Conservation (phyloP, 2,113 vertebrate genomes). For the Grantiella picta region DNA sequence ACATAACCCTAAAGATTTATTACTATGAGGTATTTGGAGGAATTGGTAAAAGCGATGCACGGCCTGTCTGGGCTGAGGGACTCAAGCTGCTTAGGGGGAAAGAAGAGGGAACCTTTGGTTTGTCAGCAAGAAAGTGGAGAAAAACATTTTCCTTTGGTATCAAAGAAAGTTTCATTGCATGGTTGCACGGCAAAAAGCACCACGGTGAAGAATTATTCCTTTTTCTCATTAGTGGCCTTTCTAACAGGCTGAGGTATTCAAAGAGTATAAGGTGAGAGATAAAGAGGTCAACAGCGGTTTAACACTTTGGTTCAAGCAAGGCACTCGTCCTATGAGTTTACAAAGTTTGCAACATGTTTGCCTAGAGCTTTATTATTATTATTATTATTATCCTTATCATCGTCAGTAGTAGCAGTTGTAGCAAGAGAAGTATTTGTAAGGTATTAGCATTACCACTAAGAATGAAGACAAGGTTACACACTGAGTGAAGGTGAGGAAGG, state of each 20-base stretch:
- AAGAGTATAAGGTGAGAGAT: conserved; percentile 92
- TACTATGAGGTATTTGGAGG: conserved; percentile 99
- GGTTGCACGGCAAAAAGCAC: conserved; percentile 96
- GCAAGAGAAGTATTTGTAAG: conserved; percentile 61
- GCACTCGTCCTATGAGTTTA: conserved; percentile 99
- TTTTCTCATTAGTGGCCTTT: conserved; percentile 94
- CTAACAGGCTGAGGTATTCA: conserved; percentile 99
- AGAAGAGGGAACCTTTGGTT: conserved; percentile 91
- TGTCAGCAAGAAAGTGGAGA: conserved; percentile 88
- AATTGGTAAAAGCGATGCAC: conserved; percentile 93
- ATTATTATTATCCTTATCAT: conserved; percentile 50
- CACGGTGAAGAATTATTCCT: conserved; percentile 92
- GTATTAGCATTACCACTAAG: conserved; percentile 67
- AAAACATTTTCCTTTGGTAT: conserved; percentile 92
- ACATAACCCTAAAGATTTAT: conserved; percentile 94
- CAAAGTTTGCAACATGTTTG: conserved; percentile 90
- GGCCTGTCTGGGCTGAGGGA: conserved; percentile 81
- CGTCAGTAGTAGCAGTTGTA: conserved; percentile 68
- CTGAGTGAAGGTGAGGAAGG: conserved; percentile 66
- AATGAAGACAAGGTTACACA: conserved; percentile 77
- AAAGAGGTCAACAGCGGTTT: conserved; percentile 98
- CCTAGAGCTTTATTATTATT: conserved; percentile 76
- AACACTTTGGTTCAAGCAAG: conserved; percentile 99
- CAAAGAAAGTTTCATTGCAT: conserved; percentile 96
- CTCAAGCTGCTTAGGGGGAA: conserved; percentile 54